Base-by-base conservation (phyloP, 2,797 vertebrate genomes). In the Acestrorhynchus altus region DNA sequence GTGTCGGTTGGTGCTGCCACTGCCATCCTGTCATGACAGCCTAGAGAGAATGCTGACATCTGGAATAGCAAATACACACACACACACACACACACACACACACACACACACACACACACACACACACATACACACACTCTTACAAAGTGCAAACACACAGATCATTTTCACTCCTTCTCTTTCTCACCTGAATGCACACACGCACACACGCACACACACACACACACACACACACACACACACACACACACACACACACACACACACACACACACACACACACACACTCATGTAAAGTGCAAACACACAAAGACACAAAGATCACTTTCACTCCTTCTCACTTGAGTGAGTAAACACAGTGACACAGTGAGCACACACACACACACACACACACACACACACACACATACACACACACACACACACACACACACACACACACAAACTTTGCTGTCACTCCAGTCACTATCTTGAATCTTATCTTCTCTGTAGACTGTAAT, bases 401-500 rank as follows among this genome's bases (percentile, higher is more conserved):
- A 54, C 42, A n/a, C n/a, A n/a, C n/a, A n/a, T n/a, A n/a, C n/a
- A n/a, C 71, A 51, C 52, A 61, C 44, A 24, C 39, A 66, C 28
- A 74, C 70, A 51, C 28, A 22, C 59, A 57, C 22, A 64, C n/a
- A 70, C 39, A 74, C 28, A 74, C 61, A 40, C 63, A 46, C 42
- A 31, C 47, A 77, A 24, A 54, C 42, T 80, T 60, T 80, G 78
- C 72, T 83, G 86, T 81, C 85, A 42, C 84, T 85, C 76, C 69
- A 81, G 81, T 81, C 85, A 84, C 72, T 76, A 81, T 76, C 88
- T 86, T 86, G 86, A 89, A 89, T 91, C 87, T 88, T 88, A 91
- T 92, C 90, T 87, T 88, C 66, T 89, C 84, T 82, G 84, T 85
- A 83, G 83, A 82, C 87, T 85, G 88, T 93, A 93, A 93, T 93